Evolutionary conservation across 2,113 vertebrate species (phyloP).

Genomic region (Corydoras maculifer): DNA sequence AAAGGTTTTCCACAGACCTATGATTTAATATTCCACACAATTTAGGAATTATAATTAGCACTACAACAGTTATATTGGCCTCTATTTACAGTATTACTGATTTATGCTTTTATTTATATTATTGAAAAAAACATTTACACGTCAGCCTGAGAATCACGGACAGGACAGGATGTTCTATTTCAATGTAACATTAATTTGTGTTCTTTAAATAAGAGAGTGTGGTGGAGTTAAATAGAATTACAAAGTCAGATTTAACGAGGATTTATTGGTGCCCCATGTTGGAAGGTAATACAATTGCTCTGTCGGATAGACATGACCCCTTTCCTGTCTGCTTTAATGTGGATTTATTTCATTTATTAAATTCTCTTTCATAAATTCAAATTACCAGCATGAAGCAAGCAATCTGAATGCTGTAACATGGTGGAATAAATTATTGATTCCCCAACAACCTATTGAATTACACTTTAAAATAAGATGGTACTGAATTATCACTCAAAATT

Average conservation of each 20-base stretch:
- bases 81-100: neutral
- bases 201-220: conserved; percentile 9
- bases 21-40: neutral
- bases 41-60: conserved; percentile 6
- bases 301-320: conserved; percentile 22
- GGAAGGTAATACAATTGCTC: neutral
- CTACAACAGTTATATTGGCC: no score
- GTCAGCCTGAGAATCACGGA: neutral
- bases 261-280: neutral
- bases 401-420: conserved; percentile 51
- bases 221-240: conserved; percentile 18
- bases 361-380: conserved; percentile 50
- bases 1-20: neutral
- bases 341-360: conserved; percentile 49
- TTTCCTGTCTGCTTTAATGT: conserved; percentile 45
- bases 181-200: neutral
- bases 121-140: neutral
- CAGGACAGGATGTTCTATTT: conserved; percentile 7
- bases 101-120: neutral
- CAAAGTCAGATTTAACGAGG: neutral
- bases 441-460: conserved; percentile 31
- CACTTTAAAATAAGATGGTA: conserved; percentile 40
- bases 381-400: conserved; percentile 49
- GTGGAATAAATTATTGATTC: conserved; percentile 63
- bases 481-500: conserved; percentile 37